These are phyloP conservation scores for Promerops cafer DNA, from an alignment of 2,113 vertebrate species.

Conservation along the genomic window DNA sequence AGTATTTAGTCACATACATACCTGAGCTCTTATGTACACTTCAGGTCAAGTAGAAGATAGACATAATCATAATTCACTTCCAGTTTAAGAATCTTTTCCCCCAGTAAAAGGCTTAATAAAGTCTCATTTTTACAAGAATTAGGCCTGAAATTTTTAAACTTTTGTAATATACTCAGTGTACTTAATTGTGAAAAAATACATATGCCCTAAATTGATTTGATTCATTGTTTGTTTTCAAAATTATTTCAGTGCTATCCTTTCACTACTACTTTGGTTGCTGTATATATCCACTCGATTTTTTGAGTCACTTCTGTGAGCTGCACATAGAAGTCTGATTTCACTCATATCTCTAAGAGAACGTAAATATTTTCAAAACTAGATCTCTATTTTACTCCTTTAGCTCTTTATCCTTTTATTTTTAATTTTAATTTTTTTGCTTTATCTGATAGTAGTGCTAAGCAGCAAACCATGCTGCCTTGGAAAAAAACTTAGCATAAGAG, in stretches of 20 bases:
- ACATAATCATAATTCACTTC: neutral
- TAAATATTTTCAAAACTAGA: neutral
- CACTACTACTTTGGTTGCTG: neutral
- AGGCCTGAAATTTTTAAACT: neutral
- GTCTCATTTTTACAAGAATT: neutral
- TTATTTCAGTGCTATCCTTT: neutral
- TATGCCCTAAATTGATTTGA: neutral
- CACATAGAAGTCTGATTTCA: neutral
- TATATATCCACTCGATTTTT: neutral
- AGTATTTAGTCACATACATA: neutral
- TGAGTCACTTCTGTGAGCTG: neutral
- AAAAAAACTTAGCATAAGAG: neutral
- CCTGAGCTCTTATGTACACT: neutral
- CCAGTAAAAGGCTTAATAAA: neutral
- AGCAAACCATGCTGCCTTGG: neutral
- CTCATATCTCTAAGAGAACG: neutral
- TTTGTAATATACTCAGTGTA: neutral
- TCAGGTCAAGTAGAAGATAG: neutral
- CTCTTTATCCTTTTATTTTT: neutral
- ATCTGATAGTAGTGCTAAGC: neutral
- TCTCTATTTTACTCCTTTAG: neutral
- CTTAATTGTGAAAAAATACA: neutral
- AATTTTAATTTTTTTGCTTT: neutral
- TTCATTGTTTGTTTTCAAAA: neutral
- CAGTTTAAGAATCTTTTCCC: neutral